Evolutionary conservation across 2,797 vertebrate species (phyloP), one percentile per base, ranked within the genome.

Genomic region (Cirrhinus mrigala): DNA sequence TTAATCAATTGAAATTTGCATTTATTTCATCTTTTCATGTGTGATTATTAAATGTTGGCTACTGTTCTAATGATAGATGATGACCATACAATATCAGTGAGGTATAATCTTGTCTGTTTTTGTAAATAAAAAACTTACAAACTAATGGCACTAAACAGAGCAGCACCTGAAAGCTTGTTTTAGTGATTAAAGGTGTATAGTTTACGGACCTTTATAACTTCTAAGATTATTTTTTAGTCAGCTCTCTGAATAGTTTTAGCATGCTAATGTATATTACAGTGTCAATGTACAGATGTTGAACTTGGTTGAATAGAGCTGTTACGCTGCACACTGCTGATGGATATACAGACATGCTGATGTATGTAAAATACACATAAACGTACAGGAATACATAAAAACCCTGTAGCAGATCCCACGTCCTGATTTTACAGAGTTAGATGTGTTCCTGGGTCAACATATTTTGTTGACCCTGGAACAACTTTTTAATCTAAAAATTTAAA

Each of bases 1-100:
- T 83, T 68, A 46, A 70, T 78, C 74, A 77, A 70, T 22, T 29
- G 12, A 78, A 46, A 78, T 58, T 1, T 40, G 33, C 29, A 44
- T 54, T 64, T 62, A 74, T 74, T 75, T 82, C 11, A 73, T 62
- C 20, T 29, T 29, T 77, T 44, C 12, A 9, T 46, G 12, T 48
- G 24, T 70, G 64, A 27, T 29, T 48, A 27, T 40, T 37, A 68
- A 66, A 52, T 40, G 2, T n/a, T 71, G 29, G 44, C 78, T 66
- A 50, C 60, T 68, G 78, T 66, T 12, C 58, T 74, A 33, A 37
- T 52, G 3, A 37, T 46, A 46, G 37, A 60, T 71, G 15, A 37
- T 15, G 58, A 52, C 12, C 62, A 66, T 71, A 37, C 27, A 37
- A 8, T 52, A 11, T 24, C 16, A 82, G 18, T 11, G 54, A 40